phyloP scores from a whole-genome alignment of 1,140 invertebrate species.

The Araneus ventricosus region DNA sequence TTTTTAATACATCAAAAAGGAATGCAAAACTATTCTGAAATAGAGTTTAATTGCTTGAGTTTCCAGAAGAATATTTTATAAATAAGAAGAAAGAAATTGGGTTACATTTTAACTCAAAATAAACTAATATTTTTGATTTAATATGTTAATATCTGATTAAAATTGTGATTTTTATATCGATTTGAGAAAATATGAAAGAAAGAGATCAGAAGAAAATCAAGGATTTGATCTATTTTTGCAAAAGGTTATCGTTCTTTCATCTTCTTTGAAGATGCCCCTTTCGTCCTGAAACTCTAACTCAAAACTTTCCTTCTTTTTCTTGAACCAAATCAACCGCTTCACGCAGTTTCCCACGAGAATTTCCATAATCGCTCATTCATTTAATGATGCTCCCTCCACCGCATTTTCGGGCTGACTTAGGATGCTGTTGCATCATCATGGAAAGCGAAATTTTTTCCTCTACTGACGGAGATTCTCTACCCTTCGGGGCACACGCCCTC shows the following conservation, averaged over 20 bases:
- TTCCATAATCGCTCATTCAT: constrained; percentile 19
- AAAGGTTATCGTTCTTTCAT: neutral
- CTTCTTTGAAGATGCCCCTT: neutral
- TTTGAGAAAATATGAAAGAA: neutral
- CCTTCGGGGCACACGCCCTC: constrained; percentile 15
- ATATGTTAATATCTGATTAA: no score
- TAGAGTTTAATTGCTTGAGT: no score
- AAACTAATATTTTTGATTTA: no score
- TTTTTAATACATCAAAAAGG: no score
- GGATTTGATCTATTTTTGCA: neutral
- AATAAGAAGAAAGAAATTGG: no score
- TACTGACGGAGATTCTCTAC: neutral
- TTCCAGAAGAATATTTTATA: no score
- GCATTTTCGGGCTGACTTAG: neutral
- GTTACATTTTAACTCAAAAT: no score
- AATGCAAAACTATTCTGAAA: no score
- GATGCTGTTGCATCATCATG: neutral
- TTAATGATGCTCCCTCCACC: neutral
- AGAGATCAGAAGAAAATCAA: neutral
- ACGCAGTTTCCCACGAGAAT: neutral
- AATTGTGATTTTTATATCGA: no score
- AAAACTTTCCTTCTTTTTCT: constrained; percentile 14
- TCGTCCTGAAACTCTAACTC: neutral
- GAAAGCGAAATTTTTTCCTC: constrained; percentile 9
- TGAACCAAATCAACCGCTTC: neutral